Conservation (phyloP, 2,888 invertebrate genomes). For the Bruchidius siliquastri region DNA sequence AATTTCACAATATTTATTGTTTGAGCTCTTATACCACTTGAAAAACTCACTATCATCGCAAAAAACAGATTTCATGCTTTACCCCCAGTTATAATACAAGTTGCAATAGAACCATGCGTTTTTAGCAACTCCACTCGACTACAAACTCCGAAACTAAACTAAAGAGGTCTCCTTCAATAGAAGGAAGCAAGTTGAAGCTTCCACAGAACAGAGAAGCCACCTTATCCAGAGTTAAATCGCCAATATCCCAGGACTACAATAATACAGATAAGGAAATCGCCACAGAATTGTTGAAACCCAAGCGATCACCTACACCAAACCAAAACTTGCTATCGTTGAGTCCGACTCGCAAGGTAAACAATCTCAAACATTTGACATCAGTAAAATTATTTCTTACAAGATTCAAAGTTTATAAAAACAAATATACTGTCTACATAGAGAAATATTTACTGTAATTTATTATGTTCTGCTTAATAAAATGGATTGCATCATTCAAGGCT, state of each 20-base stretch:
- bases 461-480: too few species aligned
- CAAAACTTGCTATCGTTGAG: conserved; percentile 10
- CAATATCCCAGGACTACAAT: conserved; percentile 40
- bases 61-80: too few species aligned
- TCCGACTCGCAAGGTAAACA: neutral
- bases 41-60: too few species aligned
- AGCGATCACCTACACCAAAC: conserved; percentile 26
- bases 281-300: conserved; percentile 40
- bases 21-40: too few species aligned
- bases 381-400: too few species aligned
- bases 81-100: too few species aligned
- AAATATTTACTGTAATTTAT: too few species aligned
- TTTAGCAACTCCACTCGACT: conserved; percentile 7
- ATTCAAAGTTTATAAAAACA: too few species aligned
- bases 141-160: conserved; percentile 7
- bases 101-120: conserved; percentile 12
- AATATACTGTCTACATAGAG: too few species aligned
- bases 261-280: conserved; percentile 45
- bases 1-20: too few species aligned
- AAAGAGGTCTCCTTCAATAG: neutral
- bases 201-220: conserved; percentile 42
- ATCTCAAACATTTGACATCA: too few species aligned
- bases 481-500: neutral
- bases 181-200: conserved; percentile 34
- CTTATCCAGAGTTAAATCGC: conserved; percentile 42